These are phyloP conservation scores for Prunella strophiata DNA, from an alignment of 2,797 vertebrate genomes.

Conservation along the genomic window DNA sequence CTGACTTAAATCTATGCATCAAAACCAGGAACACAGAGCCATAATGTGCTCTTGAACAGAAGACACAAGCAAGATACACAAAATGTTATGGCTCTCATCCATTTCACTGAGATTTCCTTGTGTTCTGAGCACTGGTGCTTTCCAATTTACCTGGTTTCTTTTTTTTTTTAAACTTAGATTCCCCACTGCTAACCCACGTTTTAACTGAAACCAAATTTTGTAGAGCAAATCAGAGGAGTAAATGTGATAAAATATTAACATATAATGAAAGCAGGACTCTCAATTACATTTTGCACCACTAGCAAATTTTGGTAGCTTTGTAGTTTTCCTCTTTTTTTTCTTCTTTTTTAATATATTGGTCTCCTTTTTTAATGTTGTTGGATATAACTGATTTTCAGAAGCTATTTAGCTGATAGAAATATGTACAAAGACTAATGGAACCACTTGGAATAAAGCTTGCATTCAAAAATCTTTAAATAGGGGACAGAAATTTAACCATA, in stretches of 20 bases:
- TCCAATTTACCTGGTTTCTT: neutral
- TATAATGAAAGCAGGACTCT: neutral
- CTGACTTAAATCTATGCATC: neutral
- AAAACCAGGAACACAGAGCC: neutral
- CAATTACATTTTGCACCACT: neutral
- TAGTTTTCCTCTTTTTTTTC: neutral
- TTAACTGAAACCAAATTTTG: neutral
- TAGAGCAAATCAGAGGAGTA: neutral
- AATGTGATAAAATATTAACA: neutral
- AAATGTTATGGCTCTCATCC: neutral
- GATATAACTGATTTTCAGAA: slow-evolving; percentile 53
- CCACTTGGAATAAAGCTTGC: slow-evolving; percentile 38
- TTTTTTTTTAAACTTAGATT: neutral
- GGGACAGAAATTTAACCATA: slow-evolving; percentile 10
- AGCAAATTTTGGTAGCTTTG: neutral
- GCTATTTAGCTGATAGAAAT: slow-evolving; percentile 46
- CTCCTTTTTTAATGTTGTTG: slow-evolving; percentile 29
- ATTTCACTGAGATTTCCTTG: neutral
- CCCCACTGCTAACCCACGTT: no score
- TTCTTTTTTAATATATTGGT: slow-evolving; percentile 11
- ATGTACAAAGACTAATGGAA: slow-evolving; percentile 62
- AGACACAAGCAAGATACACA: neutral
- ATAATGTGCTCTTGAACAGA: neutral
- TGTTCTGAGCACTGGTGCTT: neutral
- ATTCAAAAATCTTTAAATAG: slow-evolving; percentile 3